These are phyloP conservation scores for Drosophila ercepeae DNA, from an alignment of 1,140 invertebrate species.

Conservation along the genomic window DNA sequence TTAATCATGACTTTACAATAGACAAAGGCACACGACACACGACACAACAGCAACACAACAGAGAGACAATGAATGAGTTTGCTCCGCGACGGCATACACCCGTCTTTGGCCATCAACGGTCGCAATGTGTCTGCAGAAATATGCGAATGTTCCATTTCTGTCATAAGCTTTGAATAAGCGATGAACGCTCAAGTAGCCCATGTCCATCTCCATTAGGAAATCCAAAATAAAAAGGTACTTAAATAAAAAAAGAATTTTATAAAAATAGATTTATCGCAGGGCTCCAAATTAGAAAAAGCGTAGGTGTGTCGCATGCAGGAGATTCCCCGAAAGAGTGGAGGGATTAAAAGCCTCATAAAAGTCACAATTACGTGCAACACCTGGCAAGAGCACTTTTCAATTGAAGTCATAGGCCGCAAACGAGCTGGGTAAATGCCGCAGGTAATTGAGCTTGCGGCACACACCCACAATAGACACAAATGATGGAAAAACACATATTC, in stretches of 20 bases:
- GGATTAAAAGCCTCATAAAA: neutral
- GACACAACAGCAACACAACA: slow-evolving; percentile 23
- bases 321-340: neutral
- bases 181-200: slow-evolving; percentile 16
- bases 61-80: slow-evolving; percentile 39
- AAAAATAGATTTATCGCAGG: neutral
- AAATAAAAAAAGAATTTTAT: slow-evolving; percentile 5
- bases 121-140: slow-evolving; percentile 35
- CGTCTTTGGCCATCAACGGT: neutral
- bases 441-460: slow-evolving; percentile 34
- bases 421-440: slow-evolving; percentile 29
- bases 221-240: slow-evolving; percentile 8
- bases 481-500: neutral
- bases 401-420: slow-evolving; percentile 4
- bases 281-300: neutral
- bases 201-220: slow-evolving; percentile 48
- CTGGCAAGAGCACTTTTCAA: slow-evolving; percentile 20
- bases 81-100: neutral
- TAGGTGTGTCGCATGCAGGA: neutral
- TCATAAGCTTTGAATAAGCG: slow-evolving; percentile 52
- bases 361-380: slow-evolving; percentile 9
- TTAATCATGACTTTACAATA: slow-evolving; percentile 68
- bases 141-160: slow-evolving; percentile 65
- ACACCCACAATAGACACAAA: slow-evolving; percentile 25
- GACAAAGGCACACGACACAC: slow-evolving; percentile 68